A percentile compares a stretch with the other conserved stretches of the same genome.
Conservation (phyloP, 2,113 vertebrate species). For the Pseudonaja textilis region DNA sequence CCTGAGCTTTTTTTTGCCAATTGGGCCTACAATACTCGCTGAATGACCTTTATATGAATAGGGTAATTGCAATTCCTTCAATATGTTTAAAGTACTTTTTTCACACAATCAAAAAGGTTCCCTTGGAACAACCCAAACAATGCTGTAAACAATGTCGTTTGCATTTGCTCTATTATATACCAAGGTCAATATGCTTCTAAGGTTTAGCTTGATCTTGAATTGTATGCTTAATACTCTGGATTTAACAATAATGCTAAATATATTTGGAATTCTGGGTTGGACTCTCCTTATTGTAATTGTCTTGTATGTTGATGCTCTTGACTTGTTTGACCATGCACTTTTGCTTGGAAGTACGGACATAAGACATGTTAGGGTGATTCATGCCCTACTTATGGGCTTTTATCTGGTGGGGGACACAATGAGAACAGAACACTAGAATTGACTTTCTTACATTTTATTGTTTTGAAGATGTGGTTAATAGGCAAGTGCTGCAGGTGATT, state of each 20-base stretch:
- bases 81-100: background rate
- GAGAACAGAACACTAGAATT: background rate
- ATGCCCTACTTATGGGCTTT: background rate
- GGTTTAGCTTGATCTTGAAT: background rate
- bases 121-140: background rate
- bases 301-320: background rate
- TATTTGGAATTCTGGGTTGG: background rate
- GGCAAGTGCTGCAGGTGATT: background rate
- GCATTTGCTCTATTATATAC: background rate
- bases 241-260: background rate
- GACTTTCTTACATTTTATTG: background rate
- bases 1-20: background rate
- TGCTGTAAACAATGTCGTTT: background rate
- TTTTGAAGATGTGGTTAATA: constrained; percentile 21
- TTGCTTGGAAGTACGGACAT: background rate
- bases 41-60: background rate
- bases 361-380: background rate
- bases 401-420: background rate
- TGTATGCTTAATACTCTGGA: background rate
- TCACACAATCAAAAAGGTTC: background rate
- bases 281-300: background rate
- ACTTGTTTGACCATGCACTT: background rate
- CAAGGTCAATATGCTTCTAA: background rate
- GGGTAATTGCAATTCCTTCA: background rate
- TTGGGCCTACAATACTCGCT: background rate